Percentiles rank a stretch among this genome's conserved stretches.
Evolutionary conservation across 2,888 invertebrate species (phyloP).

Genomic region (Melanotus villosus): DNA sequence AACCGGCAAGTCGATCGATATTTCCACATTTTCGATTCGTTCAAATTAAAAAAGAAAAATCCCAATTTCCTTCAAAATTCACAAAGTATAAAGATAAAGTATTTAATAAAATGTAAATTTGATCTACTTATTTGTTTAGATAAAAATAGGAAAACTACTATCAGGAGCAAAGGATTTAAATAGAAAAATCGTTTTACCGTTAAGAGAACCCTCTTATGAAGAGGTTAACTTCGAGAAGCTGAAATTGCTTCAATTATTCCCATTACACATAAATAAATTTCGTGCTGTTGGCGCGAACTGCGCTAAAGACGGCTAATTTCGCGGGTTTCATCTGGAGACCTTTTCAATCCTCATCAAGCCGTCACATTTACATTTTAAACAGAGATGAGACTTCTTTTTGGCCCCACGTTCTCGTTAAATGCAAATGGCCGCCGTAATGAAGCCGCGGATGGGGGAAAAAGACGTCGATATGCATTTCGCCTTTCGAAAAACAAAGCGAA

Average conservation of each 20-base stretch:
- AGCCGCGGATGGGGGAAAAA: conserved; percentile 55
- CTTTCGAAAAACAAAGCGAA: conserved; percentile 48
- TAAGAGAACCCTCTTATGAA: no score
- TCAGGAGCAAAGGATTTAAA: no score
- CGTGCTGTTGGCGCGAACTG: conserved; percentile 30
- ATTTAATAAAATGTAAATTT: no score
- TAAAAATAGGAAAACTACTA: no score
- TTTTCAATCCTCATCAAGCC: conserved; percentile 61
- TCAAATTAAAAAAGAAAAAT: no score
- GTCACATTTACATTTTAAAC: conserved; percentile 63
- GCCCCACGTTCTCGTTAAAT: conserved; percentile 63
- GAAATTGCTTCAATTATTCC: conserved; percentile 40
- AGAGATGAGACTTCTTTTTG: conserved; percentile 61
- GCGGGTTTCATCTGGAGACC: conserved; percentile 61
- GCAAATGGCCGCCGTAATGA: conserved; percentile 65
- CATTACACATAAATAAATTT: conserved; percentile 39
- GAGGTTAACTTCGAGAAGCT: neutral
- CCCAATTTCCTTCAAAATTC: no score
- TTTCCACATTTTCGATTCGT: no score
- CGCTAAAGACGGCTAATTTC: conserved; percentile 57
- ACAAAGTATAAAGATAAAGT: no score
- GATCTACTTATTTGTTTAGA: no score
- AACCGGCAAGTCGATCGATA: no score
- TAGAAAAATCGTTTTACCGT: no score
- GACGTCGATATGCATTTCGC: conserved; percentile 44